These are phyloP conservation scores for Ammodytes dubius DNA, from an alignment of 2,113 vertebrate genomes.

Conservation along the genomic window DNA sequence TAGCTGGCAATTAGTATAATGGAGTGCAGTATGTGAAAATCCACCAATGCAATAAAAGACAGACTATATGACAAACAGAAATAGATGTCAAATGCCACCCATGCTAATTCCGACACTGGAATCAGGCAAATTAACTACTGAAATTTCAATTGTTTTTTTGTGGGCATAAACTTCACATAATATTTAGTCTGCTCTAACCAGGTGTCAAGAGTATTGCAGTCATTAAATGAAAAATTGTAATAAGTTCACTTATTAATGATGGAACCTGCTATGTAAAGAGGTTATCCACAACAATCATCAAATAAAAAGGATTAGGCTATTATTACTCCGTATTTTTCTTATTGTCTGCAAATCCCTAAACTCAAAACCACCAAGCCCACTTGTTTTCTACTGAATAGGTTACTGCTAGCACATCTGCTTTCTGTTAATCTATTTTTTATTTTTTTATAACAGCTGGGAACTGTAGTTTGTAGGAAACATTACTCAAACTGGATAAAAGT, in stretches of 20 bases:
- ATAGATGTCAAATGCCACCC: not conserved
- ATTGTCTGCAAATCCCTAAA: not conserved
- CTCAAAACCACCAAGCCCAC: not conserved
- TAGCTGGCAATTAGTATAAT: conserved; percentile 10
- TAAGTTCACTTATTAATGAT: not conserved
- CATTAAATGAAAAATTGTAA: not conserved
- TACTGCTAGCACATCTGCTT: too few species aligned
- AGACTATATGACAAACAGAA: not conserved
- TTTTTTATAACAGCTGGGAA: not conserved
- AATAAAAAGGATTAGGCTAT: not conserved
- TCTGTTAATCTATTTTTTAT: not conserved
- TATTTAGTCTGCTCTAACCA: not conserved
- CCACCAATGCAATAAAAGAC: not conserved
- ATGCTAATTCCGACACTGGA: not conserved
- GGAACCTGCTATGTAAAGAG: not conserved
- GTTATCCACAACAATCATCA: not conserved
- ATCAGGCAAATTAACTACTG: not conserved
- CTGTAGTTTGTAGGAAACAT: not conserved
- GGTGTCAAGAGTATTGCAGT: not conserved
- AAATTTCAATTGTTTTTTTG: not conserved
- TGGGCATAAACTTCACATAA: not conserved
- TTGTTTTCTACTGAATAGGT: not conserved
- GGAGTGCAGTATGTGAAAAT: not conserved
- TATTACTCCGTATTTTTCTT: not conserved
- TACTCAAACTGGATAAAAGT: not conserved